phyloP scores from a whole-genome alignment of 2,113 vertebrate species.

The Sisor rabdophorus region DNA sequence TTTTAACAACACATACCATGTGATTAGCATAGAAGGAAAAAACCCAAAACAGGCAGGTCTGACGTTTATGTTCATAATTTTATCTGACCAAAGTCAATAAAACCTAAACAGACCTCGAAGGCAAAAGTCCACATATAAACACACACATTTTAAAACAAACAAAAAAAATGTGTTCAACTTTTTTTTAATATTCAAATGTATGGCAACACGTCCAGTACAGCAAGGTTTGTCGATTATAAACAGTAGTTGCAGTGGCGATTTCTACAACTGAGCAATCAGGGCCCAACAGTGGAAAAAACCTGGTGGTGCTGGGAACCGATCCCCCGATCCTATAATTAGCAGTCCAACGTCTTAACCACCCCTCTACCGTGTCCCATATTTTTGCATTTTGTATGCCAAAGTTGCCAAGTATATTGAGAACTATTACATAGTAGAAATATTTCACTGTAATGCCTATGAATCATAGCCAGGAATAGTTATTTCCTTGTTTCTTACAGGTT shows the following conservation, averaged over 20 bases:
- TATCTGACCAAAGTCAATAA: constrained; percentile 15
- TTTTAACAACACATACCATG: neutral
- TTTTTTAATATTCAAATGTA: neutral
- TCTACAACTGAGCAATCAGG: too few relatives aligned
- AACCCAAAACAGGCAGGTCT: neutral
- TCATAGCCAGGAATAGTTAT: constrained; percentile 2
- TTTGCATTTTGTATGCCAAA: neutral
- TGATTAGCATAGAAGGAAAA: neutral
- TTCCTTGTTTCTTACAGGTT: neutral
- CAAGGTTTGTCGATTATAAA: neutral
- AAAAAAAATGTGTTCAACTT: neutral
- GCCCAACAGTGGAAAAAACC: too few relatives aligned
- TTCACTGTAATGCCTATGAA: neutral
- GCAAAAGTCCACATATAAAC: constrained; percentile 16
- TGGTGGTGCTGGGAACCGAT: too few relatives aligned
- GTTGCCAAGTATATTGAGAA: neutral
- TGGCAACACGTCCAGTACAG: neutral
- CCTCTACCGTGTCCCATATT: too few relatives aligned
- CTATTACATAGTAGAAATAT: neutral
- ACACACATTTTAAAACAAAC: neutral
- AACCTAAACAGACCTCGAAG: neutral
- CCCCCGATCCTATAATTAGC: too few relatives aligned
- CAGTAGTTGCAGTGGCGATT: neutral
- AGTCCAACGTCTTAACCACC: too few relatives aligned
- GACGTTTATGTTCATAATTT: constrained; percentile 1